These are phyloP conservation scores for Drosophila biarmipes DNA, from an alignment of 1,140 invertebrate genomes.

Conservation along the genomic window DNA sequence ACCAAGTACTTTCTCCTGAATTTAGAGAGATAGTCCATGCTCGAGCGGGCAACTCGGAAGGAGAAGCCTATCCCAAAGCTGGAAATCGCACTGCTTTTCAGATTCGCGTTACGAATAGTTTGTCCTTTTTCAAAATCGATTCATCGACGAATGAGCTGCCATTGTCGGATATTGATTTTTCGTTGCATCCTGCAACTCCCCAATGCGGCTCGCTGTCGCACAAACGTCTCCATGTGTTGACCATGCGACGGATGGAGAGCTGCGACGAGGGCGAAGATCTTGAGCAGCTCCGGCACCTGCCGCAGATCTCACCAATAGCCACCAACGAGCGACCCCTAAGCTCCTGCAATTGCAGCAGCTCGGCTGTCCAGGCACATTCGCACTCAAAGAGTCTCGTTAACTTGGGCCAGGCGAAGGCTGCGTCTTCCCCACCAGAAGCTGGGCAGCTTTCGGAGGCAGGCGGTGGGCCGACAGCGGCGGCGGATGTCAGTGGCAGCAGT, in stretches of 20 bases:
- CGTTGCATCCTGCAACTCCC: conserved; percentile 68
- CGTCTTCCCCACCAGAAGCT: conserved; percentile 1
- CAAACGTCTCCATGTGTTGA: conserved; percentile 63
- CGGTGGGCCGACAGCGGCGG: background rate
- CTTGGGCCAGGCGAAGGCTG: conserved; percentile 12
- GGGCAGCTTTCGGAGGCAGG: background rate
- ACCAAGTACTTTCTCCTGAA: conserved; percentile 30
- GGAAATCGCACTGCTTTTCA: conserved; percentile 49
- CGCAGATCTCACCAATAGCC: conserved; percentile 76
- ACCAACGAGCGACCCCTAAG: conserved; percentile 85
- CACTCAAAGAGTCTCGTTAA: conserved; percentile 75
- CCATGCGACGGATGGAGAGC: conserved; percentile 76
- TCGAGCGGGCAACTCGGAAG: conserved; percentile 29
- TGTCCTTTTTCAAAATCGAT: conserved; percentile 81
- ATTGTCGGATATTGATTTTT: conserved; percentile 85
- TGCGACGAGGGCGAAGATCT: conserved; percentile 61
- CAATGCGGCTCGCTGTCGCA: conserved; percentile 32
- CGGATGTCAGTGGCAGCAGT: conserved; percentile 31
- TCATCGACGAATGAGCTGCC: conserved; percentile 87
- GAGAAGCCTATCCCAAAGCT: conserved; percentile 6
- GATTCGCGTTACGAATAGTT: conserved; percentile 74
- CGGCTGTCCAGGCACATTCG: conserved; percentile 44
- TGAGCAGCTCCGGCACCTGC: conserved; percentile 47
- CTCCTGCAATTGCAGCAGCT: conserved; percentile 67
- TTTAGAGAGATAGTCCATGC: conserved; percentile 60